These are phyloP conservation scores for Andrena praecox DNA, from an alignment of 2,888 invertebrate genomes.

Conservation along the genomic window DNA sequence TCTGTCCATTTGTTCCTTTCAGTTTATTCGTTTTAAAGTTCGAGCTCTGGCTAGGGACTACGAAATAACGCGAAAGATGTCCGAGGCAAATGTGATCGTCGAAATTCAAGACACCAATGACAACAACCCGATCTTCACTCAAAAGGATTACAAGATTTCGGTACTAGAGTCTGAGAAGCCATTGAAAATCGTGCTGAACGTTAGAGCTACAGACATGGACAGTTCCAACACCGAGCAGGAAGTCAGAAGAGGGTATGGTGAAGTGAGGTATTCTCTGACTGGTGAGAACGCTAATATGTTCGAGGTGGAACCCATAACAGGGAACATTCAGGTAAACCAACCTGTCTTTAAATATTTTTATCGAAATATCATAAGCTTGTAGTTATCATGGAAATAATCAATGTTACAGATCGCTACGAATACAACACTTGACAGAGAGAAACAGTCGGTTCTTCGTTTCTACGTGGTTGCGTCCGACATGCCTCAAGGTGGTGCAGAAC, in stretches of 20 bases:
- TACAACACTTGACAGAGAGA: constrained; percentile 90
- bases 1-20: constrained; percentile 16
- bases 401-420: constrained; percentile 87
- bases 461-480: constrained; percentile 92
- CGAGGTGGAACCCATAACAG: constrained; percentile 89
- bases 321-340: constrained; percentile 87
- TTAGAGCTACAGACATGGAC: constrained; percentile 91
- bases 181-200: constrained; percentile 89
- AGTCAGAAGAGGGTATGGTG: constrained; percentile 88
- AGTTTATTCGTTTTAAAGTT: constrained; percentile 85
- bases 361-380: background rate
- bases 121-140: constrained; percentile 90
- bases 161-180: constrained; percentile 90
- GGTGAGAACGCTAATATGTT: constrained; percentile 92
- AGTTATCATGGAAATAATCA: background rate
- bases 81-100: constrained; percentile 89
- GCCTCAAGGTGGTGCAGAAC: constrained; percentile 89
- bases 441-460: constrained; percentile 89
- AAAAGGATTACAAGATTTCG: constrained; percentile 89
- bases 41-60: constrained; percentile 84
- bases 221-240: constrained; percentile 87
- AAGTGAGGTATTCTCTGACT: constrained; percentile 89
- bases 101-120: constrained; percentile 92
- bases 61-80: constrained; percentile 86
- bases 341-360: background rate